Percentiles rank a stretch among this genome's conserved stretches.
These are phyloP conservation scores for Eospalax fontanierii DNA, from an alignment of 2,797 vertebrate genomes.

Conservation along the genomic window DNA sequence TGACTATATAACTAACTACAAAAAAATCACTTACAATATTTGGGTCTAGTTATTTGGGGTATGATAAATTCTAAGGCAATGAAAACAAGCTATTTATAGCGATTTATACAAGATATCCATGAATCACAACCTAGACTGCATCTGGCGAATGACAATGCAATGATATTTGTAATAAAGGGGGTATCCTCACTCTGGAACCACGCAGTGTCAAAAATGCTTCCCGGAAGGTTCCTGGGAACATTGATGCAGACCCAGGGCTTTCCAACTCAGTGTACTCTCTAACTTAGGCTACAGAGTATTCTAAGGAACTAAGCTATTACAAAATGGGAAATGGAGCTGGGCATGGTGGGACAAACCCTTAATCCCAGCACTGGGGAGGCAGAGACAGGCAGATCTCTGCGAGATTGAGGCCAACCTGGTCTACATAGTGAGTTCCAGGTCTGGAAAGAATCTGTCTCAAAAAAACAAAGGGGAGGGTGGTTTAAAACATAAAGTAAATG, in stretches of 20 bases:
- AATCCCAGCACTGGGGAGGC: too few species aligned
- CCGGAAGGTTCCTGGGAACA: neutral
- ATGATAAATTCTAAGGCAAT: slow-evolving; percentile 52
- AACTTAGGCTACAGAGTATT: neutral
- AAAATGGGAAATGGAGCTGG: neutral
- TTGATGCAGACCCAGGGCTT: neutral
- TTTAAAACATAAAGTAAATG: slow-evolving; percentile 50
- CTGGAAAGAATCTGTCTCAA: too few species aligned
- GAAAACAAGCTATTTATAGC: slow-evolving; percentile 8
- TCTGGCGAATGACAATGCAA: slow-evolving; percentile 11
- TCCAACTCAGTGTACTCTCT: neutral
- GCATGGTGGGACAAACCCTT: too few species aligned
- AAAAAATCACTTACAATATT: slow-evolving; percentile 49
- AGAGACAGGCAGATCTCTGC: too few species aligned
- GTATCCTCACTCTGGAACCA: slow-evolving; percentile 16
- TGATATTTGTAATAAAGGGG: neutral
- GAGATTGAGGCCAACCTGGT: too few species aligned
- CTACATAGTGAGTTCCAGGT: too few species aligned
- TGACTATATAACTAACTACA: slow-evolving; percentile 62
- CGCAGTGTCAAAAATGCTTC: neutral
- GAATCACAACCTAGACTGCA: neutral
- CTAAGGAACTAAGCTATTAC: neutral
- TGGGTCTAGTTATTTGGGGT: neutral
- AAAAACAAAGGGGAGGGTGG: too few species aligned
- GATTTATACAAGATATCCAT: neutral